Conservation (phyloP, 2,113 vertebrate species). For the Hypocryptadius cinnamomeus region DNA sequence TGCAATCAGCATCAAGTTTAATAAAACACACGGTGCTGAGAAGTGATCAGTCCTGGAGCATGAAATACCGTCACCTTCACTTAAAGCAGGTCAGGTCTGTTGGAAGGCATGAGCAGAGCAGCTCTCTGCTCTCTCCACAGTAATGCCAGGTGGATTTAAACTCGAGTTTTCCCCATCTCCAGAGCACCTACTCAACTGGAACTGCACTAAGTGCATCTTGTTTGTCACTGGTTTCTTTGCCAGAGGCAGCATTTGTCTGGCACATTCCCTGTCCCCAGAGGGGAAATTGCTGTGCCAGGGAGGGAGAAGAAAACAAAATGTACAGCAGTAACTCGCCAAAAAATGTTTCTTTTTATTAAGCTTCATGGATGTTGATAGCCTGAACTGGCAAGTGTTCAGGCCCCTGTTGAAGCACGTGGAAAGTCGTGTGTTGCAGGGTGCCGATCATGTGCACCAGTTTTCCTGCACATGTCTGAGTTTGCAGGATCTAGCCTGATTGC, state of each 20-base stretch:
- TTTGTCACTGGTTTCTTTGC: slow-evolving; percentile 46
- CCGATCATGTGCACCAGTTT: not conserved
- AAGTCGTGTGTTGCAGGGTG: not conserved
- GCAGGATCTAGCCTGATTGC: not conserved
- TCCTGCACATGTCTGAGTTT: not conserved
- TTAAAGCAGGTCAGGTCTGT: not conserved
- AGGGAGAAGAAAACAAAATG: slow-evolving; percentile 56
- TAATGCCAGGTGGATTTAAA: slow-evolving; percentile 5
- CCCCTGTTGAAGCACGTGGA: not conserved
- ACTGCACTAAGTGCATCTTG: slow-evolving; percentile 21
- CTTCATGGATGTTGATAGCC: slow-evolving; percentile 40
- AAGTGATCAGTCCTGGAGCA: not conserved
- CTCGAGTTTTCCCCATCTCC: not conserved
- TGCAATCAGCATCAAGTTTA: slow-evolving; percentile 34
- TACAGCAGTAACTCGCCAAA: slow-evolving; percentile 31
- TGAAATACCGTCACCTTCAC: not conserved
- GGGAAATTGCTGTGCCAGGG: slow-evolving; percentile 46
- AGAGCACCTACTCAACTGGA: slow-evolving; percentile 48
- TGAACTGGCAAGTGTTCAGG: not conserved
- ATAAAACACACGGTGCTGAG: not conserved
- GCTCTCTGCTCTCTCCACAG: not conserved
- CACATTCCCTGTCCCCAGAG: slow-evolving; percentile 46
- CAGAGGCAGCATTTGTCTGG: slow-evolving; percentile 63
- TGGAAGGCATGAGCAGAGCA: not conserved
- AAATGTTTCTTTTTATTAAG: slow-evolving; percentile 49